Evolutionary conservation across 2,113 vertebrate genomes (phyloP), one percentile per base, ranked within the genome.

Genomic region (Muntiacus muntjak): DNA sequence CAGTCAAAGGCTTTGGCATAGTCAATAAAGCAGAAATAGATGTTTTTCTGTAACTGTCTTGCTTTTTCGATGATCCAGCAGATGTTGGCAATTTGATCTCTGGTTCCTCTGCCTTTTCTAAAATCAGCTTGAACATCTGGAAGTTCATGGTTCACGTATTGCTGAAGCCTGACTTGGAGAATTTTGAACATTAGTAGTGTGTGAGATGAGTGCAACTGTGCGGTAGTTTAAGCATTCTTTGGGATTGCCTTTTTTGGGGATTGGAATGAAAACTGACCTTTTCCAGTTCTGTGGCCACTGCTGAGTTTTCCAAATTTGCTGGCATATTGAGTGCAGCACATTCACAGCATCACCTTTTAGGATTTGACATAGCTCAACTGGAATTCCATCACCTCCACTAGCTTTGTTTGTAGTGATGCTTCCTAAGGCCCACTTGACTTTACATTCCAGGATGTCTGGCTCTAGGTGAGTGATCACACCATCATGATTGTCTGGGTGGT

Each of bases 31-130:
- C 1, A 64, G 30, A 64, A 64, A 33, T 30, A 64, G 30, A 33
- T 64, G 28, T 62, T 62, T 30, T 64, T 64, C 60, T 64, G 30
- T 3, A 33, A 64, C 14, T 64, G 14, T 64, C 14, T 64, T 64
- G 14, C 14, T 16, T 64, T 64, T 33, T 33, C 7, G 0, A 62
- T 33, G 30, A 64, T 64, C 60, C 60, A 64, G 30, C 0, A 0
- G 30, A 64, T 33, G 14, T 64, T 64, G 30, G 30, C 60, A 33
- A 64, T 33, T 64, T 33, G 58, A 60, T 60, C 58, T 60, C 58
- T 28, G 0, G 26, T 14, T 60, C 26, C 58, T 60, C 58, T 28
- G 60, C 60, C 60, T 64, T 64, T 64, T 64, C 30, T 64, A 64
- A 33, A 64, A 33, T 15, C 60, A 64, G 60, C 6, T 16, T 64